Conservation (phyloP, 2,888 invertebrate species). For the Himalopsyche anomala region DNA sequence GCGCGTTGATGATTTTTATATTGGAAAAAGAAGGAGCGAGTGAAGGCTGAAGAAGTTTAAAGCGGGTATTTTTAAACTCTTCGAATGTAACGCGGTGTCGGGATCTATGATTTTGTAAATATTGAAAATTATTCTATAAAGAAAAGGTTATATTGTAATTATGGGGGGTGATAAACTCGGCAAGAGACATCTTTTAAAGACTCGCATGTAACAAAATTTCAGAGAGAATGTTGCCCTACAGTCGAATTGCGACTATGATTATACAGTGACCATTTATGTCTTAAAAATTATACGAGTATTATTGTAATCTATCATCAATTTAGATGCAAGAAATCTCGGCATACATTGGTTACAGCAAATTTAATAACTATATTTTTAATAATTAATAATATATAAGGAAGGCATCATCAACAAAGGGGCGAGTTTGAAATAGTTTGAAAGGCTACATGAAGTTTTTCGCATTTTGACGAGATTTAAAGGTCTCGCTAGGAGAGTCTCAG, state of each 20-base stretch:
- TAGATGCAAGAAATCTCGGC: background rate
- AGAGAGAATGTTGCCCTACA: background rate
- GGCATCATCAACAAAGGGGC: background rate
- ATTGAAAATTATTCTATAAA: slow-evolving; percentile 9
- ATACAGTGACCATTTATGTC: background rate
- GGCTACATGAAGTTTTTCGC: background rate
- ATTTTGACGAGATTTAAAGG: background rate
- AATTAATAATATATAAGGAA: background rate
- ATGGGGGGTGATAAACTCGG: background rate
- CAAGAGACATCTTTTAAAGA: background rate
- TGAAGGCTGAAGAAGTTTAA: no score
- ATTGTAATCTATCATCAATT: background rate
- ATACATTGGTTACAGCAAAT: background rate
- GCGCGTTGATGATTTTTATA: no score
- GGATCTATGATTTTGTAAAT: slow-evolving; percentile 37
- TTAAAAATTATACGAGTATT: background rate
- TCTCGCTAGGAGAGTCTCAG: background rate
- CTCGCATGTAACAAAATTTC: background rate
- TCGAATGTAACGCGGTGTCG: background rate
- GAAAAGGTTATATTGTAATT: background rate
- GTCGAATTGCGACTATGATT: background rate
- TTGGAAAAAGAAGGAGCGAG: no score
- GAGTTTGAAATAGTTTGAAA: background rate
- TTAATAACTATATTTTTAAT: slow-evolving; percentile 41
- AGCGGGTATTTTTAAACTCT: no score